Evolutionary conservation across 2,797 vertebrate species (phyloP), one percentile per base, ranked within the genome.

Genomic region (Epinephelus malabaricus): DNA sequence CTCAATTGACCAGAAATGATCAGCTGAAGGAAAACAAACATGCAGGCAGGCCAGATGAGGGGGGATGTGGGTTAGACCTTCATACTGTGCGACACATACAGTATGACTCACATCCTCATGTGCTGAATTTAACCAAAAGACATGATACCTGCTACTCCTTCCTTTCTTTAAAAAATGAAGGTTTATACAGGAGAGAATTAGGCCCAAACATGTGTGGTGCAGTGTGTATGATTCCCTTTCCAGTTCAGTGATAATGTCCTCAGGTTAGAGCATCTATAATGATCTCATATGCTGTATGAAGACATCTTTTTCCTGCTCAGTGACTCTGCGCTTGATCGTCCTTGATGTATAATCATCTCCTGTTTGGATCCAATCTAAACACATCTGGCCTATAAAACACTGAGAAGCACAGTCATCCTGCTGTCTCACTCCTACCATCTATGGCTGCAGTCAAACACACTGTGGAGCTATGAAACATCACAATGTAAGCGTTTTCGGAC

Each of bases 21-120:
- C 64, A 69, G 73, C 79, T 72, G 62, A 70, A 46, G 66, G 45
- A 58, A 89, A 86, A 83, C 85, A 87, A 84, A 82, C 87, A 90
- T 86, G 87, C 74, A 82, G 51, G 61, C 67, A 17, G 73, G 51
- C 62, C 64, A 15, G 60, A 75, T 54, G 72, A 43, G 18, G 47
- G 47, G 43, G 65, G 0, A 47, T 2, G 58, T 0, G 51, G 5
- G 23, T 45, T 62, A 6, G 59, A 49, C 40, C 69, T 15, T 61
- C 61, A 38, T 67, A 64, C 79, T 67, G 61, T 61, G 40, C 7
- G 9, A 8, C 49, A 45, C 51, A n/a, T 8, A 67, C 19, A 58
- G 56, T 45, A 14, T 30, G 19, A 49, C 6, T 6, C 23, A 13
- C 43, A 34, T 2, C 23, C 34, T 51, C 0, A n/a, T 25, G n/a